Conservation (phyloP, 2,113 vertebrate genomes). For the Isichthys henryi region DNA sequence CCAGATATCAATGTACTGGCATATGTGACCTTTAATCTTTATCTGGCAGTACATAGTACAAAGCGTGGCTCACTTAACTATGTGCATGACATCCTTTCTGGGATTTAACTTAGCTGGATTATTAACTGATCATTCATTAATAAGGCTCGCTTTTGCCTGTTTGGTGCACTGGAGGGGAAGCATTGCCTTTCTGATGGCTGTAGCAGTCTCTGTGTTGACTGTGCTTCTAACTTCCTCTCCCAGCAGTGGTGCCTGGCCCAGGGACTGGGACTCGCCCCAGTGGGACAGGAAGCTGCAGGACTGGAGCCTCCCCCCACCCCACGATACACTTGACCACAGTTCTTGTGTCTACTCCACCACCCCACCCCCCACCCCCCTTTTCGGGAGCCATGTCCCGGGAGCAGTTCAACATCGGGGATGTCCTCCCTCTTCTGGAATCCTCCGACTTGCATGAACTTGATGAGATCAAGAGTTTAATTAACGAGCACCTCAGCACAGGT, state of each 20-base stretch:
- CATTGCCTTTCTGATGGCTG: background rate
- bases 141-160: background rate
- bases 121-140: background rate
- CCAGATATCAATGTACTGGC: background rate
- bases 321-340: background rate
- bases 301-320: background rate
- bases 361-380: constrained; percentile 16
- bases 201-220: background rate
- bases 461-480: constrained; percentile 68
- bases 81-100: background rate
- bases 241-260: constrained; percentile 12
- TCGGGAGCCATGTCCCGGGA: constrained; percentile 69
- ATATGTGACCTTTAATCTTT: background rate
- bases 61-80: background rate
- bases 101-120: background rate
- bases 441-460: constrained; percentile 74
- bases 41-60: background rate
- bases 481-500: constrained; percentile 82
- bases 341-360: constrained; percentile 3
- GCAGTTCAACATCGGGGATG: constrained; percentile 70
- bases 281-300: constrained; percentile 7
- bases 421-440: constrained; percentile 85
- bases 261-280: constrained; percentile 16
- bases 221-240: background rate
- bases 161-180: background rate